A percentile compares a stretch with the other conserved stretches of the same genome.
Conservation (phyloP, 2,113 vertebrate genomes). For the Eurypyga helias region DNA sequence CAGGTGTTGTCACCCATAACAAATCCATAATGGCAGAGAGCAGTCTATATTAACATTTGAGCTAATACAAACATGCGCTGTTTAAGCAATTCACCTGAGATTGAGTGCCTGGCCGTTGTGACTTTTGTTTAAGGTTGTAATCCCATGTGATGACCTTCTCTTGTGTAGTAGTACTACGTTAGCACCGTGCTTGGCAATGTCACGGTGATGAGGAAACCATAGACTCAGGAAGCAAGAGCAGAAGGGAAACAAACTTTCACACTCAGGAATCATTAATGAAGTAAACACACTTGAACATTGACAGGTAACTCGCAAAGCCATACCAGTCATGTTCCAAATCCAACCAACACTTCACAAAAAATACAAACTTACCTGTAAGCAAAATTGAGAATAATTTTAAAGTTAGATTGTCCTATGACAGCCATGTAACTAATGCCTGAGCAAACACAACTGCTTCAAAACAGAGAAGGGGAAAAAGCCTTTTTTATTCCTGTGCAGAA, state of each 20-base stretch:
- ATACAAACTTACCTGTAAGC: neutral
- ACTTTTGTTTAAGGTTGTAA: slow-evolving; percentile 54
- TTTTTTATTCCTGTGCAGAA: neutral
- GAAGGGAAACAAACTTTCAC: slow-evolving; percentile 60
- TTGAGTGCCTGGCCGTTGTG: neutral
- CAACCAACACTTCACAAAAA: neutral
- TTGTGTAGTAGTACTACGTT: neutral
- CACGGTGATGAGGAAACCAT: slow-evolving; percentile 56
- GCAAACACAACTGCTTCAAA: neutral
- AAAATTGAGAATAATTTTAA: neutral
- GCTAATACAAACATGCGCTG: slow-evolving; percentile 42
- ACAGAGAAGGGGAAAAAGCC: neutral
- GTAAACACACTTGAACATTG: neutral
- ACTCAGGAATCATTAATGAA: slow-evolving; percentile 26
- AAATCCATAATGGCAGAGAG: slow-evolving; percentile 28
- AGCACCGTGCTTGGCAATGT: slow-evolving; percentile 23
- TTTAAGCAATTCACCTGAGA: slow-evolving; percentile 65
- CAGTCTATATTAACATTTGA: slow-evolving; percentile 35
- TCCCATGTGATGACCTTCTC: slow-evolving; percentile 46
- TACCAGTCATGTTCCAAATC: neutral
- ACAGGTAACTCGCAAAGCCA: neutral
- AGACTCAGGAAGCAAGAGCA: slow-evolving; percentile 33
- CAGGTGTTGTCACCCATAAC: slow-evolving; percentile 58
- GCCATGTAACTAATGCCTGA: neutral
- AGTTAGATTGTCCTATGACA: neutral